A percentile compares a stretch with the other conserved stretches of the same genome.
phyloP scores from a whole-genome alignment of 2,797 vertebrate genomes.

The Melanotaenia trifasciata region DNA sequence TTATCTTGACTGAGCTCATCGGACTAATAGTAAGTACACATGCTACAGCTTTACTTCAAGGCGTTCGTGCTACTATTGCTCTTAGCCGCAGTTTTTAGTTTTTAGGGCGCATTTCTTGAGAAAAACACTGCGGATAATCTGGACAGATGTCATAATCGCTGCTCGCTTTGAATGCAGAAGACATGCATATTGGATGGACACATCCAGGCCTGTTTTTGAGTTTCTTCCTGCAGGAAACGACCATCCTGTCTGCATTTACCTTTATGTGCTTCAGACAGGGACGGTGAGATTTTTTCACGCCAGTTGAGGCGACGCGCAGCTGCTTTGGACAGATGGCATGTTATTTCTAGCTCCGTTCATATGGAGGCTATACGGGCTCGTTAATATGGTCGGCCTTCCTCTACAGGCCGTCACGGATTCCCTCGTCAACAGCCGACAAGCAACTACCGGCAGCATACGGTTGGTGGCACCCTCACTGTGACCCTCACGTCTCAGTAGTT shows the following conservation, averaged over 20 bases:
- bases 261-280: neutral
- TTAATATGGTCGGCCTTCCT: conserved; percentile 62
- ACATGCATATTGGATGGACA: conserved; percentile 19
- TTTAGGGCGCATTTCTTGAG: conserved; percentile 11
- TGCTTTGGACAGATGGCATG: neutral
- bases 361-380: neutral
- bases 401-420: conserved; percentile 68
- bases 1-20: conserved; percentile 63
- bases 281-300: neutral
- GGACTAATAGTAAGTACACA: conserved; percentile 78
- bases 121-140: neutral
- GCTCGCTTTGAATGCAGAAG: conserved; percentile 34
- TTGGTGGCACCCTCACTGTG: conserved; percentile 67
- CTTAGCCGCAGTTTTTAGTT: neutral
- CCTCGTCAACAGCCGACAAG: conserved; percentile 56
- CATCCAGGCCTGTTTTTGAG: conserved; percentile 29
- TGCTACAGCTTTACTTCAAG: conserved; percentile 56
- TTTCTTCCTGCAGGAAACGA: too few relatives aligned
- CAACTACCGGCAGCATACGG: conserved; percentile 57
- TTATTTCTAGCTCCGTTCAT: neutral
- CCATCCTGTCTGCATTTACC: conserved; percentile 18
- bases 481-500: conserved; percentile 63
- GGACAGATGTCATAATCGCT: conserved; percentile 7
- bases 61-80: conserved; percentile 40
- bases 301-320: too few relatives aligned